Conservation (phyloP, 2,113 vertebrate genomes). For the Ochotona princeps region DNA sequence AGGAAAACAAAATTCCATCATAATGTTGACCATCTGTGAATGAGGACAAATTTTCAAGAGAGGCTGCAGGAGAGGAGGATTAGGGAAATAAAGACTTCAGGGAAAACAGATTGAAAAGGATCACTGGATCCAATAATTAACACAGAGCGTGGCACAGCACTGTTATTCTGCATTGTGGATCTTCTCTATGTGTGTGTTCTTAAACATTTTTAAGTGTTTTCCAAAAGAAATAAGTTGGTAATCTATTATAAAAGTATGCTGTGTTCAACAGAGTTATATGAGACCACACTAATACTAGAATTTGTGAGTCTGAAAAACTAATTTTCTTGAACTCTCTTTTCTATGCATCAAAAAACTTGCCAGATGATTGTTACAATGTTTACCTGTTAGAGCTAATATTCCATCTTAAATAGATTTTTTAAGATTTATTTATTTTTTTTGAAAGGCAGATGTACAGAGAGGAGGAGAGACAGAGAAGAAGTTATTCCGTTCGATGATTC, state of each 20-base stretch:
- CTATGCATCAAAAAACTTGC: not conserved
- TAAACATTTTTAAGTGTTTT: not conserved
- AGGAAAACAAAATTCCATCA: conserved; percentile 88
- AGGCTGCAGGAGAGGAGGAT: conserved; percentile 59
- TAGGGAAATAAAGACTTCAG: conserved; percentile 45
- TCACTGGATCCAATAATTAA: not conserved
- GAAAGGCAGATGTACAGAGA: no score
- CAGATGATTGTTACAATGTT: not conserved
- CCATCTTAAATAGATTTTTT: conserved; percentile 19
- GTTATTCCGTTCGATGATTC: no score
- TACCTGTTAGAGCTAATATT: not conserved
- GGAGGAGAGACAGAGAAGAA: no score
- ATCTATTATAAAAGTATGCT: not conserved
- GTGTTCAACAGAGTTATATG: not conserved
- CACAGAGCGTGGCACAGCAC: not conserved
- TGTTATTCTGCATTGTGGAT: not conserved
- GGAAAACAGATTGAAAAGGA: not conserved
- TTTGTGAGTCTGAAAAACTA: not conserved
- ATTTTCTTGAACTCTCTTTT: conserved; percentile 17
- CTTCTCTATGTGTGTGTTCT: not conserved
- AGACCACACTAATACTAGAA: not conserved
- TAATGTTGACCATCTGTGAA: conserved; percentile 89
- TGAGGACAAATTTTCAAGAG: conserved; percentile 73
- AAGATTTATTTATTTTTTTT: not conserved
- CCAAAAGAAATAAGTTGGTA: not conserved